Conservation (phyloP, 1,140 invertebrate species). For the Euwallacea fornicatus region DNA sequence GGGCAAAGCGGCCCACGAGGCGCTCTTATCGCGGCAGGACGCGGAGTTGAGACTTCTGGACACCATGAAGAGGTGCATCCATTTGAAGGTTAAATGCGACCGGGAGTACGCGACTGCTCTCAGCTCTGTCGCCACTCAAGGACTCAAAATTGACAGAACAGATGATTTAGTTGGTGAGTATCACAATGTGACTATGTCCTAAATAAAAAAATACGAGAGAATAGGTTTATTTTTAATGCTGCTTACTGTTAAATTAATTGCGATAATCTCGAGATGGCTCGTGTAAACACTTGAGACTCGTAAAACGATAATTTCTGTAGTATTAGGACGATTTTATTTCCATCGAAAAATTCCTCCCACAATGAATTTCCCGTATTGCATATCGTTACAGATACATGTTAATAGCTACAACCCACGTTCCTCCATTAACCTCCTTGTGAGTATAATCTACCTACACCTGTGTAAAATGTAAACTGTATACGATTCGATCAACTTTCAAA, state of each 20-base stretch:
- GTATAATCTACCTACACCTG: not conserved
- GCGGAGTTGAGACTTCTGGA: constrained; percentile 88
- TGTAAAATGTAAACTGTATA: not conserved
- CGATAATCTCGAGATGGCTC: too few relatives aligned
- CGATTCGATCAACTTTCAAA: too few relatives aligned
- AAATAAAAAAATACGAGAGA: not conserved
- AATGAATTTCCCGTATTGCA: not conserved
- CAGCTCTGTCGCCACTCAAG: constrained; percentile 74
- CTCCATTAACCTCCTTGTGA: not conserved
- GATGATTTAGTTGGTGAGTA: constrained; percentile 63
- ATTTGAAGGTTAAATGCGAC: constrained; percentile 85
- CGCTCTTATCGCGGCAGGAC: constrained; percentile 82
- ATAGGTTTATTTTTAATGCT: not conserved
- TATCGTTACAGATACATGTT: not conserved
- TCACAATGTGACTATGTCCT: not conserved
- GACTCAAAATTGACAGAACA: constrained; percentile 78
- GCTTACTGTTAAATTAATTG: too few relatives aligned
- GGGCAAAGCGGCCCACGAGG: constrained; percentile 81
- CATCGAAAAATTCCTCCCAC: not conserved
- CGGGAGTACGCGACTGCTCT: constrained; percentile 84
- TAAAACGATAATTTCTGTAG: not conserved
- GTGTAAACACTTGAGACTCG: too few relatives aligned
- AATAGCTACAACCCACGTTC: not conserved
- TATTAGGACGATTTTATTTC: not conserved
- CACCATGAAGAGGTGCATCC: constrained; percentile 81